These are phyloP conservation scores for Chauna torquata DNA, from an alignment of 2,113 vertebrate species.

Conservation along the genomic window DNA sequence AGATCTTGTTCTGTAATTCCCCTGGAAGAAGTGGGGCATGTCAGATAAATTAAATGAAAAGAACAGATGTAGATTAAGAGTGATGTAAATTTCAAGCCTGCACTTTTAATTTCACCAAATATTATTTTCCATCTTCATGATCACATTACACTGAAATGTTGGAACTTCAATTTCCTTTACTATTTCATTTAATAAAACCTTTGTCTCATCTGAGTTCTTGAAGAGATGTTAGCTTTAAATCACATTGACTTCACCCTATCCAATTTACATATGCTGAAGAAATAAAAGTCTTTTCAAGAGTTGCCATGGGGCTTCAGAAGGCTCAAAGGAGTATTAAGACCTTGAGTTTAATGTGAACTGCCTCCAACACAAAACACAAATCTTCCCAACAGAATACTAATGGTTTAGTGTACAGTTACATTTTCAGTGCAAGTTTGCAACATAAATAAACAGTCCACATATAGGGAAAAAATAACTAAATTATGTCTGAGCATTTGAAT, in stretches of 20 bases:
- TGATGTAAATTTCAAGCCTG: constrained; percentile 61
- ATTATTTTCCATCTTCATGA: constrained; percentile 72
- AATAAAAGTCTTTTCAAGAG: constrained; percentile 78
- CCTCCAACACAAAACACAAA: constrained; percentile 70
- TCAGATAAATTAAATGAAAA: constrained; percentile 69
- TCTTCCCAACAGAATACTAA: constrained; percentile 73
- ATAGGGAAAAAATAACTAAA: neutral
- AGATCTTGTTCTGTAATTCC: constrained; percentile 50
- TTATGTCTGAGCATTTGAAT: constrained; percentile 11
- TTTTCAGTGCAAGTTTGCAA: constrained; percentile 56
- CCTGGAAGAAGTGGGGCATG: constrained; percentile 41
- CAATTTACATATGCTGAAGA: constrained; percentile 79
- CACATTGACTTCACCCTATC: constrained; percentile 72
- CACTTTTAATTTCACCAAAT: constrained; percentile 79
- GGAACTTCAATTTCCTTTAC: constrained; percentile 71
- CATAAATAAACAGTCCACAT: constrained; percentile 19
- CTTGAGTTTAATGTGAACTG: constrained; percentile 76
- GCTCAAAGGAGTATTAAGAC: constrained; percentile 76
- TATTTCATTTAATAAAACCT: constrained; percentile 76
- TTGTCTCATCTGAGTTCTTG: constrained; percentile 74
- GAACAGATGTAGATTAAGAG: constrained; percentile 62
- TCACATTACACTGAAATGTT: constrained; percentile 66
- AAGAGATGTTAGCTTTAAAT: constrained; percentile 78
- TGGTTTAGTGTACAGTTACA: constrained; percentile 59
- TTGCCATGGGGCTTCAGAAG: constrained; percentile 63